Base-by-base conservation (phyloP, 2,888 invertebrate species). In the Ophioninae sp. region DNA sequence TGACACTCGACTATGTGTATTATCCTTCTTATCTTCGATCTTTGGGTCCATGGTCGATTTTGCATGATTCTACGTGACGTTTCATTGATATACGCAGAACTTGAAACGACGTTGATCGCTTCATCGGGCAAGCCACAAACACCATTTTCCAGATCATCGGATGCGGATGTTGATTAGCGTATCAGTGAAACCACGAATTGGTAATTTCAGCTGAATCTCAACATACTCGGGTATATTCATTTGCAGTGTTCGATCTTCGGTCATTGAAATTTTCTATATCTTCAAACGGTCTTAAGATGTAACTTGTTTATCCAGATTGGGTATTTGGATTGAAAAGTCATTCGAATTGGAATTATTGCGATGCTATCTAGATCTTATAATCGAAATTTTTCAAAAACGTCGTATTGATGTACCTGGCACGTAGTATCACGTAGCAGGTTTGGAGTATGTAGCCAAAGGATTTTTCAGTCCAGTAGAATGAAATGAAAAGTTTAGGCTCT, bases 31-130 rank as follows among this genome's bases (percentile, higher is more conserved):
- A 20, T 61, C 20, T 17, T 17, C 17, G 13, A 20, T 76, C 51
- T 17, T 67, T 0, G 23, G 13, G 44, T 22, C 39, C 20, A 61
- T 63, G 3, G 56, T 81, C 44, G 65, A 51, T 81, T 81, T 75
- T 81, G 63, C 63, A 65, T 30, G 39, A 69, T 63, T 69, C 61
- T 13, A 30, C 22, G 51, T 41, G 30, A 7, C 17, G 22, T 51
- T 44, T 22, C 63, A 22, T 63, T 23, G 59, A 17, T 9, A 59
- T 22, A 7, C 7, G 20, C 51, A 51, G 51, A 51, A 51, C 6
- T 13, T 13, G 51, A 17, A 51, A 51, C 17, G 51, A 41, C 8
- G 9, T 41, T 41, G 41, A 13, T 51, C 17, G 6, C 51, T 51
- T 51, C 51, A 17, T 51, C 17, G 13, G 51, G 13, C 51, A 17